These are phyloP conservation scores for Sebastes iracundus DNA, from an alignment of 2,797 vertebrate genomes.

Conservation along the genomic window DNA sequence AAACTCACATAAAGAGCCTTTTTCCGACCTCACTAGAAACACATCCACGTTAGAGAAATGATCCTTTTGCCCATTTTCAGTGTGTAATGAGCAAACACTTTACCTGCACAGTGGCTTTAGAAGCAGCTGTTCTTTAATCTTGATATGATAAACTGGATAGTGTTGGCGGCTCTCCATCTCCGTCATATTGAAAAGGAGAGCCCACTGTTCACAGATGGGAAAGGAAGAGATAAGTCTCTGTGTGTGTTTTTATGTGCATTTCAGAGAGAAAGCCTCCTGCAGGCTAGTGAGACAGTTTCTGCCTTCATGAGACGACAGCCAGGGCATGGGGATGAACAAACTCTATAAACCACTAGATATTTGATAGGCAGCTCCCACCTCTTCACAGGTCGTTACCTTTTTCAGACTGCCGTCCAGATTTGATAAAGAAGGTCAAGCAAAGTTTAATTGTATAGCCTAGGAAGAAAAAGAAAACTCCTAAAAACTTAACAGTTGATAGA, in stretches of 20 bases:
- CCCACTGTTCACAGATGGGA: conserved; percentile 18
- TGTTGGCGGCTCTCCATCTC: neutral
- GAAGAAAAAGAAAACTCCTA: neutral
- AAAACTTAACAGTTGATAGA: neutral
- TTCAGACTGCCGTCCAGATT: neutral
- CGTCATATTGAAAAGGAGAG: conserved; percentile 1
- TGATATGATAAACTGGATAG: conserved; percentile 17
- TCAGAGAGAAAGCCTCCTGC: conserved; percentile 26
- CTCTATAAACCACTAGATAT: neutral
- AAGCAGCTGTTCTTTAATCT: conserved; percentile 55
- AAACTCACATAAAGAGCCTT: neutral
- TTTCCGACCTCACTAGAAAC: neutral
- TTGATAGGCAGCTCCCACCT: neutral
- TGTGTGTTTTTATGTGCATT: conserved; percentile 28
- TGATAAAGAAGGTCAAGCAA: neutral
- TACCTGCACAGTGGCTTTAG: conserved; percentile 31
- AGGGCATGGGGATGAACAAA: neutral
- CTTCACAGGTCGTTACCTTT: neutral
- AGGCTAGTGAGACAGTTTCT: conserved; percentile 14
- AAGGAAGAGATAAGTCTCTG: neutral
- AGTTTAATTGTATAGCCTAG: neutral
- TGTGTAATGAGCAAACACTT: conserved; percentile 40
- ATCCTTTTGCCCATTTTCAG: conserved; percentile 20
- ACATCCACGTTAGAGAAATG: neutral
- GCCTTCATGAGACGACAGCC: conserved; percentile 25